Evolutionary conservation across 2,797 vertebrate genomes (phyloP).

Genomic region (Crotalus adamanteus): DNA sequence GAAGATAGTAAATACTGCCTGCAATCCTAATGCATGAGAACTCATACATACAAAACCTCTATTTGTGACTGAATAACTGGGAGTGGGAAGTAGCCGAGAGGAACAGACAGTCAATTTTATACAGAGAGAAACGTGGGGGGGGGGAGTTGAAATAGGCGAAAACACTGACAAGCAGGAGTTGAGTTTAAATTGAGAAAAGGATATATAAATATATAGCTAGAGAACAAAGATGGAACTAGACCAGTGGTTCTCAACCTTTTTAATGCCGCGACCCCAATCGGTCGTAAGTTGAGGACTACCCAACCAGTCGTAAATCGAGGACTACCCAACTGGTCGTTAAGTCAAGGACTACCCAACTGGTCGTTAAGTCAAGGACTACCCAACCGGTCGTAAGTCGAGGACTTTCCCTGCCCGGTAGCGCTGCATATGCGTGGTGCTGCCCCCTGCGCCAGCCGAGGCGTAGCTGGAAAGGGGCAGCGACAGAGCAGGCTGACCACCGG

Average conservation of each 20-base stretch:
- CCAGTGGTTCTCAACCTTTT: neutral
- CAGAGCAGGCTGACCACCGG: too few species aligned
- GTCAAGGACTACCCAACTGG: too few species aligned
- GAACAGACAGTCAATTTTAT: neutral
- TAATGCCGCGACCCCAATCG: too few species aligned
- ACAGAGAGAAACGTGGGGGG: neutral
- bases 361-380: too few species aligned
- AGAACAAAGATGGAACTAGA: neutral
- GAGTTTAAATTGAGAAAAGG: neutral
- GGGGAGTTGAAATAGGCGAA: neutral
- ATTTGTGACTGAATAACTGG: neutral
- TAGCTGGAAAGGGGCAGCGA: too few species aligned
- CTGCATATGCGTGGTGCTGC: too few species aligned
- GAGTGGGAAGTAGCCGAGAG: neutral
- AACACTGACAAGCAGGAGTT: neutral
- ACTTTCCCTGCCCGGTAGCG: too few species aligned
- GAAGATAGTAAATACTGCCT: neutral
- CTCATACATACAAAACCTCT: neutral
- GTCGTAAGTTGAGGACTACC: too few species aligned
- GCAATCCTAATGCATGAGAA: neutral
- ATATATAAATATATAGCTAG: neutral
- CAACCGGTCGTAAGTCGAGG: too few species aligned
- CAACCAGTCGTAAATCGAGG: too few species aligned
- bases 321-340: too few species aligned
- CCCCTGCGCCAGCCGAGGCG: too few species aligned